These are phyloP conservation scores for Mugil cephalus DNA, from an alignment of 2,113 vertebrate genomes.

Conservation along the genomic window DNA sequence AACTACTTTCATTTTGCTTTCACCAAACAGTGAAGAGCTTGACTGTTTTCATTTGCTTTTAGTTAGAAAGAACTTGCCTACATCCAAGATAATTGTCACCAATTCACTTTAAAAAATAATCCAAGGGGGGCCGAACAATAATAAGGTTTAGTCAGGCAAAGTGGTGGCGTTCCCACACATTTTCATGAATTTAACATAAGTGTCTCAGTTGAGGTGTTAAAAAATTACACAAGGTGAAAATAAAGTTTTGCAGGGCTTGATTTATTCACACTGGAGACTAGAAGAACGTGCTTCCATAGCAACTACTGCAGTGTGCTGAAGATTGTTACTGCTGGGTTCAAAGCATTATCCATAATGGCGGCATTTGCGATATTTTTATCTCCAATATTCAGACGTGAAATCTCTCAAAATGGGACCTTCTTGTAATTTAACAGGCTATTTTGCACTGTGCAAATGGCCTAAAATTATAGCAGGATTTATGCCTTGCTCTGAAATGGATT, in stretches of 20 bases:
- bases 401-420: not conserved
- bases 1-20: not conserved
- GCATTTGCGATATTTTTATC: slow-evolving; percentile 28
- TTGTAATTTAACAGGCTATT: slow-evolving; percentile 25
- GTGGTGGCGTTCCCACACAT: not conserved
- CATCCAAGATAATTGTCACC: not conserved
- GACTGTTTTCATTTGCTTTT: not conserved
- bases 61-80: not conserved
- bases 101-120: slow-evolving; percentile 1
- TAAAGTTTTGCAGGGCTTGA: not conserved
- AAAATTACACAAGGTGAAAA: not conserved
- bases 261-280: not conserved
- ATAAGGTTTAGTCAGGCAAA: not conserved
- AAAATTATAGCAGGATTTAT: not conserved
- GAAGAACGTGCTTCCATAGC: slow-evolving; percentile 28
- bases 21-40: not conserved
- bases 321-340: not conserved
- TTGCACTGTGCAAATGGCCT: not conserved
- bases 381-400: slow-evolving; percentile 11
- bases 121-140: not conserved
- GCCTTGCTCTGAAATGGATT: too few relatives aligned
- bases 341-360: not conserved
- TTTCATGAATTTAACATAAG: not conserved
- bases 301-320: slow-evolving; percentile 4
- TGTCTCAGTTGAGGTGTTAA: not conserved